Evolutionary conservation across 2,888 invertebrate genomes (phyloP).

Genomic region (Tetranychus piercei): DNA sequence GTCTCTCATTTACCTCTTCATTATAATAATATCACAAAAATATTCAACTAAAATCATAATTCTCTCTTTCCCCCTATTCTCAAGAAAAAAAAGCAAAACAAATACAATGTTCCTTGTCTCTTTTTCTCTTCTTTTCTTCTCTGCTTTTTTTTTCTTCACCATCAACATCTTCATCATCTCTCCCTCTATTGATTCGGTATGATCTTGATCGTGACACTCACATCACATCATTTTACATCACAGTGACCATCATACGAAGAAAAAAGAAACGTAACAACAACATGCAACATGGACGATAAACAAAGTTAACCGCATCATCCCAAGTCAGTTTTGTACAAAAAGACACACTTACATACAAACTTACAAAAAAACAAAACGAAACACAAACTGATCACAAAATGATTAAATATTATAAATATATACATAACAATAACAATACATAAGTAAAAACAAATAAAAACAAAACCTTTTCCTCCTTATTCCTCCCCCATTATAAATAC

Average conservation of each 20-base stretch:
- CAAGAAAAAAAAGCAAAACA: background rate
- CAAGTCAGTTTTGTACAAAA: background rate
- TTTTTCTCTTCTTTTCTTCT: background rate
- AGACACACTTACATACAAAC: background rate
- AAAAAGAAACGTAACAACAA: background rate
- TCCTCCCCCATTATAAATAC: background rate
- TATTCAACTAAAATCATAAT: background rate
- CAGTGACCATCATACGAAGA: background rate
- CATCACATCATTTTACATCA: background rate
- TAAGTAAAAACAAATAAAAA: background rate
- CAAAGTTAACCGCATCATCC: background rate
- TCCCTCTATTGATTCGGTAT: background rate
- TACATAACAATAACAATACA: background rate
- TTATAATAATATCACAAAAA: background rate
- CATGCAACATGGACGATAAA: background rate
- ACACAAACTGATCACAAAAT: background rate
- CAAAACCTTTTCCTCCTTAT: background rate
- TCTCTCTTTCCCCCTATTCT: background rate
- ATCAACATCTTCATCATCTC: background rate
- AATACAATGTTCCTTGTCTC: background rate
- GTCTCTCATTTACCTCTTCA: background rate
- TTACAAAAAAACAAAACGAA: background rate
- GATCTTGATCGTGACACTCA: constrained; percentile 1
- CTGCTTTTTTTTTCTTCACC: too few relatives aligned
- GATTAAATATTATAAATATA: constrained; percentile 1